phyloP scores from a whole-genome alignment of 1,140 invertebrate genomes.

The Pollicipes pollicipes region DNA sequence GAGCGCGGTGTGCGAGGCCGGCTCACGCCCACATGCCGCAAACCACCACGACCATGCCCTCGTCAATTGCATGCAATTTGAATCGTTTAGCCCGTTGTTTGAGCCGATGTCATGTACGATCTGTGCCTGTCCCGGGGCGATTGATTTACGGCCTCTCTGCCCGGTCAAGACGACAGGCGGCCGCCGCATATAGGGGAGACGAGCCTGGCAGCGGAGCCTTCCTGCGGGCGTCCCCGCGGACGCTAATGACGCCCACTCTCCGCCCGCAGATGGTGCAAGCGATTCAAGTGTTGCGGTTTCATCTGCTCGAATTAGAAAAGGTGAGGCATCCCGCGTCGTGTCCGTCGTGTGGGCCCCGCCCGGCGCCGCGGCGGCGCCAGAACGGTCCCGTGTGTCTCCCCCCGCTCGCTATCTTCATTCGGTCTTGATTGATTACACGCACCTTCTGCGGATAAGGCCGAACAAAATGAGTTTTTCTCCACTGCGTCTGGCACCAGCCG shows the following conservation, averaged over 20 bases:
- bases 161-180: too few relatives aligned
- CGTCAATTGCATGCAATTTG: neutral
- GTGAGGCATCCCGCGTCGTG: slow-evolving; percentile 42
- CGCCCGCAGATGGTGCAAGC: slow-evolving; percentile 99
- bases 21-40: too few relatives aligned
- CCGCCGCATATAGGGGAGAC: too few relatives aligned
- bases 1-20: too few relatives aligned
- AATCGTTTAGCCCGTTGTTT: neutral
- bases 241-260: slow-evolving; percentile 13
- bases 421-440: neutral
- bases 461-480: neutral
- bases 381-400: neutral
- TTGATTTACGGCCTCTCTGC: neutral
- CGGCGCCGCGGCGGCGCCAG: neutral
- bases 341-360: neutral
- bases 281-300: slow-evolving; percentile 99
- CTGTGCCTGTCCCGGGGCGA: neutral
- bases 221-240: too few relatives aligned
- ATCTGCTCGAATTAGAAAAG: slow-evolving; percentile 99
- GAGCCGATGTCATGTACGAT: neutral
- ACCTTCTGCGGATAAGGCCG: neutral
- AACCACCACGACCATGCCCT: too few relatives aligned
- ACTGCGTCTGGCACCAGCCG: neutral
- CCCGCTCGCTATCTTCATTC: neutral
- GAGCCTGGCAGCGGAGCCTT: too few relatives aligned